A percentile compares a stretch with the other conserved stretches of the same genome.
These are phyloP conservation scores for Falcunculus frontatus DNA, from an alignment of 2,113 vertebrate species.

Conservation along the genomic window DNA sequence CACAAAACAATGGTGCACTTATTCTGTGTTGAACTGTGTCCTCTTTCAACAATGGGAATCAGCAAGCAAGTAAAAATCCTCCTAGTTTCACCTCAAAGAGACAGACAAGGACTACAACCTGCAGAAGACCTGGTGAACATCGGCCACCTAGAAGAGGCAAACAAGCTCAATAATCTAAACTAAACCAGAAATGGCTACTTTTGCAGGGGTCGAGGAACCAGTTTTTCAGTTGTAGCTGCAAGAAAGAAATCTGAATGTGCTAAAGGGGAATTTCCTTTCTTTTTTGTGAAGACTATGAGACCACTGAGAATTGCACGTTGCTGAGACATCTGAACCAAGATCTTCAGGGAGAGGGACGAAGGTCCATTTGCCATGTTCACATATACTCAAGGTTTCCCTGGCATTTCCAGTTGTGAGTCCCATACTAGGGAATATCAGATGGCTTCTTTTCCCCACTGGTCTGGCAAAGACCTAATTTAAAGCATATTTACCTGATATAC, in stretches of 20 bases:
- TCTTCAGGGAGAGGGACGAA: neutral
- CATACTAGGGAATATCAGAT: neutral
- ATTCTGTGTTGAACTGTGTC: neutral
- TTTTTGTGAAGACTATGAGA: neutral
- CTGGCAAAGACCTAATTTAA: neutral
- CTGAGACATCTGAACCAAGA: neutral
- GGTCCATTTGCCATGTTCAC: neutral
- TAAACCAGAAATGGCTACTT: neutral
- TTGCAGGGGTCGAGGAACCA: neutral
- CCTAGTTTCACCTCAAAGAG: neutral
- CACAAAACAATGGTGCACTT: neutral
- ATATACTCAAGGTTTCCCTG: neutral
- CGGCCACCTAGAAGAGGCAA: neutral
- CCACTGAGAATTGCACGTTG: neutral
- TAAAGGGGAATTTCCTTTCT: neutral
- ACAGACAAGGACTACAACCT: neutral
- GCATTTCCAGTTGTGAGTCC: neutral
- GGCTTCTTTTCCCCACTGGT: neutral
- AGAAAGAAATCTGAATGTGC: neutral
- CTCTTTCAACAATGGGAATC: neutral
- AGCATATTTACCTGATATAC: neutral
- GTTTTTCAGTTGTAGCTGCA: neutral
- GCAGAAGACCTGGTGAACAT: neutral
- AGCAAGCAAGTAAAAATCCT: neutral
- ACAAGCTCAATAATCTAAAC: neutral